These are phyloP conservation scores for Cervus canadensis DNA, from an alignment of 2,113 vertebrate species.

Conservation along the genomic window DNA sequence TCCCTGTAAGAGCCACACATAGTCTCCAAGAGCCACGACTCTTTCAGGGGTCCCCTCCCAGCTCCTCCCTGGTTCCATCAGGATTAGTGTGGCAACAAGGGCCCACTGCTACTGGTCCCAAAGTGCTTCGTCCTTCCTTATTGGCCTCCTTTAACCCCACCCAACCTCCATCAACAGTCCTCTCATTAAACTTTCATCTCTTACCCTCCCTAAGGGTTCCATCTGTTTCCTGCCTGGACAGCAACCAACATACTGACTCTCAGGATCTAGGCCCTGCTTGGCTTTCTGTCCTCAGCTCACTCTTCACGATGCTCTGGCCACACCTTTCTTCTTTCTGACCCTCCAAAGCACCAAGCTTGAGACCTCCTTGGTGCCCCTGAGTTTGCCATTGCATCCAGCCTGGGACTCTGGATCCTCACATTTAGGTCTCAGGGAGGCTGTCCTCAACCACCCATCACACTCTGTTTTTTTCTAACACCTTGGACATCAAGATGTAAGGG, in stretches of 20 bases:
- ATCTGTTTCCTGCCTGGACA: neutral
- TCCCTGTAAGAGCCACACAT: neutral
- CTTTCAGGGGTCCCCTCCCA: neutral
- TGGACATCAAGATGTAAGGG: neutral
- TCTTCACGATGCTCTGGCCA: neutral
- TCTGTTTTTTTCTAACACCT: neutral
- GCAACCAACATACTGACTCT: neutral
- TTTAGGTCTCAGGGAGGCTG: neutral
- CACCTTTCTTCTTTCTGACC: neutral
- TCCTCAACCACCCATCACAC: neutral
- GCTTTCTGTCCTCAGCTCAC: neutral
- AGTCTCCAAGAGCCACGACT: neutral
- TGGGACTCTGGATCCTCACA: neutral
- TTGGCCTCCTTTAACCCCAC: neutral
- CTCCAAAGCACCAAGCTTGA: neutral
- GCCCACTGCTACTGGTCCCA: neutral
- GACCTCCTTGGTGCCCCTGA: fast-evolving
- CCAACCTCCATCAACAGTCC: neutral
- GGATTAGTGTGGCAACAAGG: neutral
- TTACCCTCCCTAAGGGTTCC: no score
- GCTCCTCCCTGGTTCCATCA: neutral
- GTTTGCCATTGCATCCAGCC: neutral
- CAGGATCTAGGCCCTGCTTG: neutral
- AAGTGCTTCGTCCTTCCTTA: neutral
- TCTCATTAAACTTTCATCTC: neutral